These are phyloP conservation scores for Zosterops hypoxanthus DNA, from an alignment of 2,113 vertebrate genomes.

Conservation along the genomic window DNA sequence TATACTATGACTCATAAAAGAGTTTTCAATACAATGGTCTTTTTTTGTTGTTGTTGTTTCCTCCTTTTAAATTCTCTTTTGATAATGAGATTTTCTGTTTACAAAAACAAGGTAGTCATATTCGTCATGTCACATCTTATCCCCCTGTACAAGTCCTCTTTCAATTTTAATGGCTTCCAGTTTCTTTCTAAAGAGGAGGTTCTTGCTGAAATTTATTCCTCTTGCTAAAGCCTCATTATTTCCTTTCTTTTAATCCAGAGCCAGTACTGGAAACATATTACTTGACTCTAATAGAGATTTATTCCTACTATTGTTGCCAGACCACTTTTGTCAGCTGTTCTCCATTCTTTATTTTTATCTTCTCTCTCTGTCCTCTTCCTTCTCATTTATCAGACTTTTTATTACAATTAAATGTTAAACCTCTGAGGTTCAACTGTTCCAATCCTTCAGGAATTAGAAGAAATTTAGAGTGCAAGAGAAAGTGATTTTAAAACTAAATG, in stretches of 20 bases:
- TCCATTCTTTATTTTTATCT: not conserved
- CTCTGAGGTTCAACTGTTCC: not conserved
- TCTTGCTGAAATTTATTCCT: not conserved
- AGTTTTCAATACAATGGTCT: not conserved
- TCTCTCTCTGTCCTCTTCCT: not conserved
- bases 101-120: not conserved
- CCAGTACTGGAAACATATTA: not conserved
- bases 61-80: not conserved
- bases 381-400: not conserved
- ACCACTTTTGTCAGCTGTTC: not conserved
- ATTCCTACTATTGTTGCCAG: not conserved
- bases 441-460: not conserved
- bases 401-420: not conserved
- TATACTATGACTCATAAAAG: not conserved
- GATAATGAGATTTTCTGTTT: not conserved
- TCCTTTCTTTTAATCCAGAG: not conserved
- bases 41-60: not conserved
- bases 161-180: not conserved
- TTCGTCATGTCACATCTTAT: not conserved
- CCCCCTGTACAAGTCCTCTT: not conserved
- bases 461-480: not conserved
- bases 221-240: not conserved
- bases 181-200: not conserved
- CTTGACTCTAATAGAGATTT: slow-evolving; percentile 3
- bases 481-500: not conserved